Evolutionary conservation across 2,888 invertebrate species (phyloP).

Genomic region (Nycteola revayana): DNA sequence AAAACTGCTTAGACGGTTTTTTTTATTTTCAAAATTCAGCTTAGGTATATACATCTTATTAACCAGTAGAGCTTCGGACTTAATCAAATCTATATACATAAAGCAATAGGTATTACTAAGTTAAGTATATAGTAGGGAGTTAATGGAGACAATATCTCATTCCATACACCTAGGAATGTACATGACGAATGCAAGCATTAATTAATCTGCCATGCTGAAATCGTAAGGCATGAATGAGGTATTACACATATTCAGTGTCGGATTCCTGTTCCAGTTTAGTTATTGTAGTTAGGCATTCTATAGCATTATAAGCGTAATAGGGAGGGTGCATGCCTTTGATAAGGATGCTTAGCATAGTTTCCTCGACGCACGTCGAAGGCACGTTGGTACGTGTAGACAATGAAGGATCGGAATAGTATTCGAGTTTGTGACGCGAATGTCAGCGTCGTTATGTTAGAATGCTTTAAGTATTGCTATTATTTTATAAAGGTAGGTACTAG

Average conservation of each 20-base stretch:
- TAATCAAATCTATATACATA: too few relatives aligned
- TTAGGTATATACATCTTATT: too few relatives aligned
- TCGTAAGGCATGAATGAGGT: conserved; percentile 54
- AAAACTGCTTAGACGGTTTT: too few relatives aligned
- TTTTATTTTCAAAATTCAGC: too few relatives aligned
- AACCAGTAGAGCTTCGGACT: too few relatives aligned
- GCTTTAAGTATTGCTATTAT: conserved; percentile 2
- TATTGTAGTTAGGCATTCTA: conserved; percentile 66
- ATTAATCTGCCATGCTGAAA: conserved; percentile 31
- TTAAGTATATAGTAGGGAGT: too few relatives aligned
- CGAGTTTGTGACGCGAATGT: conserved; percentile 11
- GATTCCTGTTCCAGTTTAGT: conserved; percentile 64
- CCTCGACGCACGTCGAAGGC: conserved; percentile 50
- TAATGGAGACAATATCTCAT: too few relatives aligned
- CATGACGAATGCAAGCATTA: conserved; percentile 24
- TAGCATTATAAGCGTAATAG: conserved; percentile 55
- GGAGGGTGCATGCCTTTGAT: conserved; percentile 74
- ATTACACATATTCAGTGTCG: conserved; percentile 54
- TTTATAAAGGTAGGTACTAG: neutral
- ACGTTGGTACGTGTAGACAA: conserved; percentile 27
- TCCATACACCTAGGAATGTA: neutral
- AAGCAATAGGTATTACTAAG: too few relatives aligned
- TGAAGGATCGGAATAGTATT: conserved; percentile 24
- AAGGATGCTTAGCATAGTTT: conserved; percentile 69
- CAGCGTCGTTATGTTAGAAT: conserved; percentile 12